Base-by-base conservation (phyloP, 2,888 invertebrate genomes). In the Pegoplata infirma region DNA sequence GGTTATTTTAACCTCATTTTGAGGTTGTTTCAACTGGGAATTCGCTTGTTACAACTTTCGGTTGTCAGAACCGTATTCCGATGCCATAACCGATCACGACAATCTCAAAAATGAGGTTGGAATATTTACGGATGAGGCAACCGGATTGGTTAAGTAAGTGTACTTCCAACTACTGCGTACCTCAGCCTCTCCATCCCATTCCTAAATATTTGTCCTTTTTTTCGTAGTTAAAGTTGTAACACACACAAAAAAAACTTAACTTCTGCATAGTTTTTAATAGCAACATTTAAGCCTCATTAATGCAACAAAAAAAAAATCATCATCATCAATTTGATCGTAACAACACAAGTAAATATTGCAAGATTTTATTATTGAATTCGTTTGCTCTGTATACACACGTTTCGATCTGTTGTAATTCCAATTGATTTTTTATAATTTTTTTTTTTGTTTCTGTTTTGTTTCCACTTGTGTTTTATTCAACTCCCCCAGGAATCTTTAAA, bases 251-350 rank as follows among this genome's bases (percentile, higher is more conserved):
- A 79, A 67, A 75, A 55, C 61, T 75, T 49, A 66, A 71, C 75
- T 71, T 67, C 79, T 75, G 71, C 71, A 75, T 79, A 79, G 71
- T 75, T 80, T 80, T 80, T 80, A 77, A 74, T 77, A 67, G 72
- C 77, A 77, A 68, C 78, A 80, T 82, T 82, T 82, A 82, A 81
- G 80, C 80, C 80, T 79, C 74, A 82, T 81, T 81, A 81, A 76
- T 76, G 78, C 82, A 82, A 79, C 63, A 81, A 81, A 77, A 82
- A 80, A 74, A 61, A 51, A 51, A 51, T 14, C n/a, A 23, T 23
- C 10, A 51, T 23, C 75, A 21, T 63, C 56, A 44, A 58, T 64
- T 69, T 51, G 63, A 69, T 61, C 75, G 25, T 21, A 67, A 61
- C 46, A 61, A 59, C 73, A 74, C 73, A 74, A 32, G 49, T 46